phyloP scores from a whole-genome alignment of 2,888 invertebrate species.

The Pachycephus smyrnensis region DNA sequence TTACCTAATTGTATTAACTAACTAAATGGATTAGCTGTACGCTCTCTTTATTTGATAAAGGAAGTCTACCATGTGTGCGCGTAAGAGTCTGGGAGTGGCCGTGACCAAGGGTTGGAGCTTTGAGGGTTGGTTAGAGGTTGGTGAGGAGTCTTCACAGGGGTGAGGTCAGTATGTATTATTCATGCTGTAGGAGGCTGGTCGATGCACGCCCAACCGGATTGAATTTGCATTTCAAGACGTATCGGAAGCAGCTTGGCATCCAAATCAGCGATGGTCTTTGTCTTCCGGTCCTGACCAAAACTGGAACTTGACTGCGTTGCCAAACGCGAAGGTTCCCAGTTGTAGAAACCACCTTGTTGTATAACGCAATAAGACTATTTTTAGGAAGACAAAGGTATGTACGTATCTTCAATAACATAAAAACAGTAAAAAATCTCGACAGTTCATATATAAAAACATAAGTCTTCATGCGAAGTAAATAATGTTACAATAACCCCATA shows the following conservation, averaged over 20 bases:
- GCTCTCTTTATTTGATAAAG: background rate
- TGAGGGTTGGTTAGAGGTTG: background rate
- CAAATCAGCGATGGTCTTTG: conserved; percentile 30
- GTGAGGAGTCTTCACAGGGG: background rate
- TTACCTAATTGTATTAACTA: background rate
- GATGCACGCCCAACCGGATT: conserved; percentile 49
- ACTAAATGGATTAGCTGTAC: background rate
- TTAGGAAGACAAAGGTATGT: background rate
- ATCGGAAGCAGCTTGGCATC: conserved; percentile 37
- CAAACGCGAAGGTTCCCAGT: background rate
- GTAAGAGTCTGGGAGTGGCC: background rate
- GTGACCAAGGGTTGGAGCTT: background rate
- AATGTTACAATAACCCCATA: too few species aligned
- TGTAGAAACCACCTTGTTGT: background rate
- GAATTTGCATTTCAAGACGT: conserved; percentile 55
- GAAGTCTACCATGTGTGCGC: background rate
- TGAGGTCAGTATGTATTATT: conserved; percentile 44
- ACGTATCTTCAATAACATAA: too few species aligned
- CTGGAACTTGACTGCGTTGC: background rate
- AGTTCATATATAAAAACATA: too few species aligned
- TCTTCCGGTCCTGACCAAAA: conserved; percentile 20
- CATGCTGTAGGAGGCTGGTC: conserved; percentile 49
- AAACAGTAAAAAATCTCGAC: too few species aligned
- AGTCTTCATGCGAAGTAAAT: too few species aligned
- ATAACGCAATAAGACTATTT: background rate